phyloP scores from a whole-genome alignment of 2,113 vertebrate genomes.

The Oryzias celebensis region DNA sequence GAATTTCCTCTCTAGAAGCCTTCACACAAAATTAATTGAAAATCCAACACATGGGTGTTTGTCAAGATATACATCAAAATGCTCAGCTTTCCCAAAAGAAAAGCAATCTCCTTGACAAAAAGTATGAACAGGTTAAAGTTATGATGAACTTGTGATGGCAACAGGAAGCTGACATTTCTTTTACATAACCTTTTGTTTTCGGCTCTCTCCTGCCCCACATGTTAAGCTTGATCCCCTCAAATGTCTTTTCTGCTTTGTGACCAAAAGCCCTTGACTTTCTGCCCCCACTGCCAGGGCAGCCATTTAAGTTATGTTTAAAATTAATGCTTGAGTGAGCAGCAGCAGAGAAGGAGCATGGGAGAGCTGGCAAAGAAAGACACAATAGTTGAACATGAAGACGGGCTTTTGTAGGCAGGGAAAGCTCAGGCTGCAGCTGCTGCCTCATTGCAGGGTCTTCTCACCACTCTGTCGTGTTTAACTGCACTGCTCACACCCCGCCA shows the following conservation, averaged over 20 bases:
- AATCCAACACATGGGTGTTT: no score
- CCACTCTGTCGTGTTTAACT: conserved; percentile 71
- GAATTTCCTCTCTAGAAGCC: conserved; percentile 9
- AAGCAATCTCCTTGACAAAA: conserved; percentile 17
- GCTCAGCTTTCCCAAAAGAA: no score
- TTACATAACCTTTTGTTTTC: conserved; percentile 36
- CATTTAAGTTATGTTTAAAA: conserved; percentile 83
- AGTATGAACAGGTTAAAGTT: conserved; percentile 62
- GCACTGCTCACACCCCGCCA: conserved; percentile 64
- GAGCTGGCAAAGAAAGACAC: conserved; percentile 40
- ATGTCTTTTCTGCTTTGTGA: conserved; percentile 76
- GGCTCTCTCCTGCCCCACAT: conserved; percentile 45
- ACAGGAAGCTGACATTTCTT: conserved; percentile 45
- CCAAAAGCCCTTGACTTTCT: conserved; percentile 76
- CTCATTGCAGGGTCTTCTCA: conserved; percentile 68
- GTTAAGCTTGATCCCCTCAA: conserved; percentile 75
- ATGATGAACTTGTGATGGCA: conserved; percentile 62
- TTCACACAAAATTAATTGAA: conserved; percentile 12
- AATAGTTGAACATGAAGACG: conserved; percentile 44
- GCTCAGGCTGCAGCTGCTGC: conserved; percentile 69
- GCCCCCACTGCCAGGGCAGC: conserved; percentile 76
- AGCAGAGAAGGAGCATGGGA: conserved; percentile 54
- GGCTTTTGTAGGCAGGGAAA: conserved; percentile 45
- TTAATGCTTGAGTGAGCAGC: conserved; percentile 75
- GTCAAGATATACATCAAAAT: no score